Base-by-base conservation (phyloP, 2,888 invertebrate genomes). In the Thalpophila matura region DNA sequence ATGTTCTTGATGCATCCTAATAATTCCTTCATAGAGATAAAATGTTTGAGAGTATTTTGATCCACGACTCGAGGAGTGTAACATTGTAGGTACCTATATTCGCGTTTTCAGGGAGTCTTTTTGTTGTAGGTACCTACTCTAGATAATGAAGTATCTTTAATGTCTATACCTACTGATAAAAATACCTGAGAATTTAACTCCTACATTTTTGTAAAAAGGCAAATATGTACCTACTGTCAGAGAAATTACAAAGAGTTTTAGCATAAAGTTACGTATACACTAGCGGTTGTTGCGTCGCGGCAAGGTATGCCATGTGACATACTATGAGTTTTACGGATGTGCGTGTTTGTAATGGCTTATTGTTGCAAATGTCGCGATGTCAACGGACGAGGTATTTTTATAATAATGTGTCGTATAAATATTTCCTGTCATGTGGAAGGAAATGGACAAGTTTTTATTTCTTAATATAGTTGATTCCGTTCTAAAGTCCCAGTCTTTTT, bases 311-410 rank as follows among this genome's bases (percentile, higher is more conserved):
- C n/a, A 47, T 12, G 16, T 14, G 33, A 14, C 37, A 47, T 35
- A 27, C 31, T 20, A 37, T 14, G 16, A 12, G 43, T 43, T 20
- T 18, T 46, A 33, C 46, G 42, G 29, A 57, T 45, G 38, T 66
- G 63, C 65, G 63, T 70, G 70, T 54, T 33, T 35, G 26, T 76
- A 63, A 76, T 76, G 40, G 62, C 26, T 54, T 76, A 62, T 76
- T 65, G 38, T 70, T 77, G 74, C 66, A 63, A 76, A 76, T 77
- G 38, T 62, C 31, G 29, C 63, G 14, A 35, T 35, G 29, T 38
- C 33, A 35, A 35, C 24, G 10, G 38, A 57, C 18, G 18, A 27
- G n/a, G 5, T 70, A 53, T 55, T 70, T 54, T 58, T 27, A 42
- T 37, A 46, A 20, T 47, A 55, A 65, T 55, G 37, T 51, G 18